Evolutionary conservation across 2,113 vertebrate genomes (phyloP), one percentile per base, ranked within the genome.

Genomic region (Pavo muticus): DNA sequence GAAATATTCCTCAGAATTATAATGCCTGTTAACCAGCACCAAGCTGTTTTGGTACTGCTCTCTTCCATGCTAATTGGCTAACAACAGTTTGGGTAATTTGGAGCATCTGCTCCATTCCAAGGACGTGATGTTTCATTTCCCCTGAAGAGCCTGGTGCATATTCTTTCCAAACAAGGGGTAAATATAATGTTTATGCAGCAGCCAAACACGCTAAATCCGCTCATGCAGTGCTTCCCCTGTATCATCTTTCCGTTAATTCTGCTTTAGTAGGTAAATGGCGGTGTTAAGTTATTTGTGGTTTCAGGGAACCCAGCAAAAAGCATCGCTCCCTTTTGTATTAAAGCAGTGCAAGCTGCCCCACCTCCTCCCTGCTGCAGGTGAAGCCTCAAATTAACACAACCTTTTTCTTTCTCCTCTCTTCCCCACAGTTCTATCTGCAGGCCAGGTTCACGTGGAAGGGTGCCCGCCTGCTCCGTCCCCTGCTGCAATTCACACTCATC

Each of bases 401-500:
- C 4, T 23, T 30, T 76, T 74, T 9, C 69, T 65, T 75, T 52
- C 69, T 64, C 84, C 16, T 91, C 48, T 95, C 56, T 77, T 59
- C 15, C 29, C 7, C 67, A 1, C 97, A 99, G 99, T 98, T 99
- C 21, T 99, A 99, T 97, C 98, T 99, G 80, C 99, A 99, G 98
- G 98, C 99, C 81, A 98, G 99, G 72, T 99, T 99, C 96, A 99
- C 98, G 9, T 99, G 99, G 99, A 98, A 98, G 27, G 99, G 99
- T 18, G 99, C 98, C 44, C 99, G 99, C 13, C 98, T 99, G 91
- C 98, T 99, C 18, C 98, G 99, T 60, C 99, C 99, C 6, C 98
- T 99, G 77, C 98, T 99, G 44, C 99, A 99, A 97, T 99, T 99
- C 98, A 99, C 99, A n/a, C 98, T 99, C 84, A 95, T 99, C 95